phyloP scores from a whole-genome alignment of 1,140 invertebrate genomes.

The Drosophila arawakana region DNA sequence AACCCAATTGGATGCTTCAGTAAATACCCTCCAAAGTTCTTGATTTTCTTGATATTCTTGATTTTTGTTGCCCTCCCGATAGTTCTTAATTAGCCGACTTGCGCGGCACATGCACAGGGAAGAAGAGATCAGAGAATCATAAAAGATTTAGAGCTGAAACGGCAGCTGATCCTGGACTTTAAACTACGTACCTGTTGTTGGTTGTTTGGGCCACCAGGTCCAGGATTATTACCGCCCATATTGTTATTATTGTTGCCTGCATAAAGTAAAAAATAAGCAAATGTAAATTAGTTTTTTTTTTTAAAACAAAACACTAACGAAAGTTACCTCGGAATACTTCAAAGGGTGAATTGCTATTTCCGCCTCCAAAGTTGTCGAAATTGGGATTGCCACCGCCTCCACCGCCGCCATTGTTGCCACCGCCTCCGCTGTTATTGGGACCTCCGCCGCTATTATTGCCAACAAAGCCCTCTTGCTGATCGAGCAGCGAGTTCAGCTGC shows the following conservation, averaged over 20 bases:
- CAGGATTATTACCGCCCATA: conserved; percentile 62
- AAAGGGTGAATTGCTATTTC: conserved; percentile 74
- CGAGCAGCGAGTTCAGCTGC: conserved; percentile 87
- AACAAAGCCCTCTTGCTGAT: conserved; percentile 86
- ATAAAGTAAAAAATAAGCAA: background rate
- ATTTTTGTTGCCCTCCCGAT: too few relatives aligned
- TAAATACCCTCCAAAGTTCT: too few relatives aligned
- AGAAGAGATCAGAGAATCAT: background rate
- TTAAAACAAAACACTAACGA: background rate
- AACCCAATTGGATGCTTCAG: too few relatives aligned
- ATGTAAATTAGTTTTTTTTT: too few relatives aligned
- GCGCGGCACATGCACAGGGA: too few relatives aligned
- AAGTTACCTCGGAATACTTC: conserved; percentile 74
- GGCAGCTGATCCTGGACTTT: background rate
- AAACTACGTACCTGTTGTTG: conserved; percentile 62
- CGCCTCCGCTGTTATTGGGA: conserved; percentile 11
- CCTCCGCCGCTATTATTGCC: conserved; percentile 84
- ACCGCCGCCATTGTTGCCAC: conserved; percentile 16
- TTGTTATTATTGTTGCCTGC: conserved; percentile 29
- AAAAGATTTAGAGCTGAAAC: background rate
- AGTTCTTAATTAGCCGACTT: too few relatives aligned
- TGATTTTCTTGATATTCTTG: too few relatives aligned
- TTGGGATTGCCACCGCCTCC: conserved; percentile 56
- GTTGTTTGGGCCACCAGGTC: conserved; percentile 56
- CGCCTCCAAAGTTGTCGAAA: conserved; percentile 75